These are phyloP conservation scores for Craseonycteris thonglongyai DNA, from an alignment of 2,113 vertebrate species.

Conservation along the genomic window DNA sequence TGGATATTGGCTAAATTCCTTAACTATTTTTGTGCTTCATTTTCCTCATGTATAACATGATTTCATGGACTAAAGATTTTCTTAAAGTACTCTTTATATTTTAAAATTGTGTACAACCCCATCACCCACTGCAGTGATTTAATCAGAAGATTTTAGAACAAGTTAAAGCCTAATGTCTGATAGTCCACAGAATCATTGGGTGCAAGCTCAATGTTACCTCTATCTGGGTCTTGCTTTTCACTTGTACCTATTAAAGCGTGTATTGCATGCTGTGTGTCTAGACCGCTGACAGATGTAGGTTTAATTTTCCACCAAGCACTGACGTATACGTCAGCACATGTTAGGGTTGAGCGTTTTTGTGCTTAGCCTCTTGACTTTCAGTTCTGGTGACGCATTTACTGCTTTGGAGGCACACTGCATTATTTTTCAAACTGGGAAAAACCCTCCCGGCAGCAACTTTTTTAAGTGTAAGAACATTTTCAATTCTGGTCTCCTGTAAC, in stretches of 20 bases:
- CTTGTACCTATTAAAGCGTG: neutral
- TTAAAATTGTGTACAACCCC: neutral
- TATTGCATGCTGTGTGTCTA: neutral
- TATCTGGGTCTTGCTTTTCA: neutral
- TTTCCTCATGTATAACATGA: neutral
- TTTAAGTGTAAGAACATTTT: conserved; percentile 59
- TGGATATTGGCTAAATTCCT: neutral
- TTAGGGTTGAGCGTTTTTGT: neutral
- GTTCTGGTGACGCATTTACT: conserved; percentile 36
- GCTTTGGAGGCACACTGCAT: conserved; percentile 19
- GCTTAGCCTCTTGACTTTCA: conserved; percentile 33
- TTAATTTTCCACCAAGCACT: neutral
- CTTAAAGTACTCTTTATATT: neutral
- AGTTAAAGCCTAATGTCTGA: neutral
- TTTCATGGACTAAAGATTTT: neutral
- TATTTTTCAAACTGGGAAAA: conserved; percentile 61
- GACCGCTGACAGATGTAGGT: neutral
- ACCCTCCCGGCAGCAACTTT: conserved; percentile 26
- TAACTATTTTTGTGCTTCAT: neutral
- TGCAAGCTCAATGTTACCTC: neutral
- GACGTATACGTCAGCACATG: conserved; percentile 3
- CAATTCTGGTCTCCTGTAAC: conserved; percentile 10
- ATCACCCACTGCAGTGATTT: neutral
- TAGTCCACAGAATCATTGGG: neutral
- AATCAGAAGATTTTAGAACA: neutral